Evolutionary conservation across 2,113 vertebrate genomes (phyloP), one percentile per base, ranked within the genome.

Genomic region (Sylvia atricapilla): DNA sequence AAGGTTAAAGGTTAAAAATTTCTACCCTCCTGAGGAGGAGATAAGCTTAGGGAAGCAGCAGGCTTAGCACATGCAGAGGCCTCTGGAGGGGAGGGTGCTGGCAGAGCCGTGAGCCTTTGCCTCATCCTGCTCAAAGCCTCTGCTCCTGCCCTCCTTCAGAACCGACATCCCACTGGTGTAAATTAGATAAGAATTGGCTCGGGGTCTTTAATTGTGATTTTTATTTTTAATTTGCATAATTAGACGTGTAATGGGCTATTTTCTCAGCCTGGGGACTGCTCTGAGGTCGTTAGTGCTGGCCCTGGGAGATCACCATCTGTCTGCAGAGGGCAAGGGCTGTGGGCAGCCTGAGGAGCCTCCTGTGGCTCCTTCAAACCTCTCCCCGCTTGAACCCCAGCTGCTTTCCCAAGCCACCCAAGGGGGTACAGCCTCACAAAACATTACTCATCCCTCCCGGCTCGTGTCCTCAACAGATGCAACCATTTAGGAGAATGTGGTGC

Each of bases 171-270:
- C 50, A 19, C 17, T 25, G 74, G 7, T 49, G 60, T 13, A 84
- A 73, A 92, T 60, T 30, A 74, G 74, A 3, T 64, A 74, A 74
- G 56, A 78, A 74, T 52, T 39, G 46, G 55, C 79, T 69, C 43
- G 2, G 69, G 56, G 49, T 33, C 46, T 41, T 62, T 67, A 90
- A 62, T 9, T 33, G 46, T 49, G 41, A 64, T 69, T 90, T 95
- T 87, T 66, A 49, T 82, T 92, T 95, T 74, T 22, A 78, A 85
- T 85, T 77, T 87, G 70, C 83, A 58, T 82, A 70, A 92, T 94
- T 78, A 82, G 69, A 22, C 22, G 9, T 35, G 60, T 81, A 87
- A 93, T 83, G 70, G 87, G 2, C 73, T 46, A 10, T 67, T 27
- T 75, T 78, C 6, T 3, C 76, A 37, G 59, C 47, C 58, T 53